phyloP scores from a whole-genome alignment of 2,113 vertebrate species.

The Clarias macrocephalus region DNA sequence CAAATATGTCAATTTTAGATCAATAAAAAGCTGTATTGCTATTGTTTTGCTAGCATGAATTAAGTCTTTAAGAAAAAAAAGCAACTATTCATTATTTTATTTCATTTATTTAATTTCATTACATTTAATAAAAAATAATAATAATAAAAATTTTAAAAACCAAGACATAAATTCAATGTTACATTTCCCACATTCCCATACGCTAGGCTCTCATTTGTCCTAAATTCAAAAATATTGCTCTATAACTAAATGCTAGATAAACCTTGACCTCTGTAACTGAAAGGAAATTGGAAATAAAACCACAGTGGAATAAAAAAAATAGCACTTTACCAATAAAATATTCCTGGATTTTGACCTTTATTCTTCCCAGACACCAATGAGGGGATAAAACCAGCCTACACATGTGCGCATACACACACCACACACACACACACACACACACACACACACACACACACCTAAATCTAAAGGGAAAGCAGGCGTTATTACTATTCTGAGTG shows the following conservation, averaged over 20 bases:
- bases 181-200: not conserved
- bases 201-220: not conserved
- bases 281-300: constrained; percentile 5
- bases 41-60: not conserved
- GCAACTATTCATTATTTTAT: not conserved
- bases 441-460: constrained; percentile 2
- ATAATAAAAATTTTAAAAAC: not conserved
- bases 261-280: not conserved
- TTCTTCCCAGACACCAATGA: not conserved
- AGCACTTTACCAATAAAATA: constrained; percentile 24
- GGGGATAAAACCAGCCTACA: not conserved
- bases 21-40: not conserved
- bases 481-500: constrained; percentile 3
- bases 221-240: not conserved
- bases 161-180: not conserved
- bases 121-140: too few species aligned
- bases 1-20: not conserved
- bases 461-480: not conserved
- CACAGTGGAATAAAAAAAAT: not conserved
- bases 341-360: constrained; percentile 2
- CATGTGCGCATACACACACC: too few species aligned
- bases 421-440: not conserved
- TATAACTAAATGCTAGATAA: not conserved
- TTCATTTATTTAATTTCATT: too few species aligned
- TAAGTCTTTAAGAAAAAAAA: not conserved